Conservation (phyloP, 2,888 invertebrate species). For the Apocheima hispidaria region DNA sequence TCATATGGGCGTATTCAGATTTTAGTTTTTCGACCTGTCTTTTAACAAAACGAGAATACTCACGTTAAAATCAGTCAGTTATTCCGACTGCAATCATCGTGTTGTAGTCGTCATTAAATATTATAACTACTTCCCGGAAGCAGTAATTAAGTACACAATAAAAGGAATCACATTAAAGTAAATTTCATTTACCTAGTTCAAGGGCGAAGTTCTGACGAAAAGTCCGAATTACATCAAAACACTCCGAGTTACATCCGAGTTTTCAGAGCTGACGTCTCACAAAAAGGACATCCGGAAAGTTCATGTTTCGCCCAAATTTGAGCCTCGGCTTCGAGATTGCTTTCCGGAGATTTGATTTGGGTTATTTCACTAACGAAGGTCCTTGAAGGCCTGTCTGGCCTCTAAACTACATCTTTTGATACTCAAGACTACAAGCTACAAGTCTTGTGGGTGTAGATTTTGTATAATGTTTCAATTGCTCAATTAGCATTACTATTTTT, state of each 20-base stretch:
- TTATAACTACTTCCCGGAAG: not conserved
- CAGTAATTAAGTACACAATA: no score
- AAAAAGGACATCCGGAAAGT: slow-evolving; percentile 37
- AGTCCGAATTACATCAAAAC: slow-evolving; percentile 13
- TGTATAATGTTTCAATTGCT: not conserved
- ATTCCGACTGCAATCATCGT: no score
- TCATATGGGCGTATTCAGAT: no score
- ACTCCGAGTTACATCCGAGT: slow-evolving; percentile 12
- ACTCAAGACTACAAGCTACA: not conserved
- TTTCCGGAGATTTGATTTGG: slow-evolving; percentile 36
- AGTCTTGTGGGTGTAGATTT: slow-evolving; percentile 4
- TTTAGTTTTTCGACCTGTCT: no score
- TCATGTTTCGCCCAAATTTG: slow-evolving; percentile 37
- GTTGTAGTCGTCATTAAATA: no score
- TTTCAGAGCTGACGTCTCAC: slow-evolving; percentile 11
- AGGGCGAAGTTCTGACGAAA: slow-evolving; percentile 14
- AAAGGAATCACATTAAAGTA: not conserved
- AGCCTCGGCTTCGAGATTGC: slow-evolving; percentile 38
- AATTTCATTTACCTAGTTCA: slow-evolving; percentile 2
- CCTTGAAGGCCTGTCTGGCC: slow-evolving; percentile 36
- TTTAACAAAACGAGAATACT: no score
- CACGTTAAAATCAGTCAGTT: no score
- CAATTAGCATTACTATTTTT: no score
- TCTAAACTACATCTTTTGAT: slow-evolving; percentile 4
- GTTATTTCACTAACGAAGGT: slow-evolving; percentile 44